Percentiles rank a stretch among this genome's conserved stretches.
These are phyloP conservation scores for Bradypodion ventrale DNA, from an alignment of 2,797 vertebrate species.

Conservation along the genomic window DNA sequence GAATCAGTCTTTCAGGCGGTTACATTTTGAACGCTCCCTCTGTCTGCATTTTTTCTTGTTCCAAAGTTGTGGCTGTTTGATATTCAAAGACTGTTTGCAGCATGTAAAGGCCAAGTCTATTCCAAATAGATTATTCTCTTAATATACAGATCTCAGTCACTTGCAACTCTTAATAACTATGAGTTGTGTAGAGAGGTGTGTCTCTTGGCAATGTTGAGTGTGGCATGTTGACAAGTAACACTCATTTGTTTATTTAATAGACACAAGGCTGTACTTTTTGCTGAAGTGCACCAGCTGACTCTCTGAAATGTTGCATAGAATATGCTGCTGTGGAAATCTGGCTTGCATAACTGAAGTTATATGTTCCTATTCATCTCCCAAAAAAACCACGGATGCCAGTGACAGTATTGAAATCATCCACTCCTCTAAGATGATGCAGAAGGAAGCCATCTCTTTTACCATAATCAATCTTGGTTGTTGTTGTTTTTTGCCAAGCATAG, in stretches of 20 bases:
- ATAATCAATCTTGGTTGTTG: background rate
- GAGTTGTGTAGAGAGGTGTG: background rate
- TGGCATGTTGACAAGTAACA: background rate
- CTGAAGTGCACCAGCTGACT: background rate
- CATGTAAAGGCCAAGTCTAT: background rate
- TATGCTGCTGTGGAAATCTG: background rate
- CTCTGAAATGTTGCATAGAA: background rate
- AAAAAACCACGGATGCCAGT: background rate
- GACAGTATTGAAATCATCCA: background rate
- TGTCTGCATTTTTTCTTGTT: background rate
- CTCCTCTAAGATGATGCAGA: background rate
- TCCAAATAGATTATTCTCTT: background rate
- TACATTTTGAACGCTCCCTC: background rate
- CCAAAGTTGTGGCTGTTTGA: background rate
- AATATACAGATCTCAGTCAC: background rate
- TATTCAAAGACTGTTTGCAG: background rate
- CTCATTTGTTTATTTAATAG: constrained; percentile 9
- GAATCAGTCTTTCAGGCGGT: background rate
- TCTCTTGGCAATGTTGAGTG: background rate
- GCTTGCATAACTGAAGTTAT: background rate
- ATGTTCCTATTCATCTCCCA: background rate
- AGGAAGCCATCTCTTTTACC: background rate
- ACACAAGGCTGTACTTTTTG: background rate
- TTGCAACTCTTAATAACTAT: constrained; percentile 6
- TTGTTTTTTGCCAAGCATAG: background rate